Evolutionary conservation across 2,888 invertebrate genomes (phyloP).

Genomic region (Anticlea derivata): DNA sequence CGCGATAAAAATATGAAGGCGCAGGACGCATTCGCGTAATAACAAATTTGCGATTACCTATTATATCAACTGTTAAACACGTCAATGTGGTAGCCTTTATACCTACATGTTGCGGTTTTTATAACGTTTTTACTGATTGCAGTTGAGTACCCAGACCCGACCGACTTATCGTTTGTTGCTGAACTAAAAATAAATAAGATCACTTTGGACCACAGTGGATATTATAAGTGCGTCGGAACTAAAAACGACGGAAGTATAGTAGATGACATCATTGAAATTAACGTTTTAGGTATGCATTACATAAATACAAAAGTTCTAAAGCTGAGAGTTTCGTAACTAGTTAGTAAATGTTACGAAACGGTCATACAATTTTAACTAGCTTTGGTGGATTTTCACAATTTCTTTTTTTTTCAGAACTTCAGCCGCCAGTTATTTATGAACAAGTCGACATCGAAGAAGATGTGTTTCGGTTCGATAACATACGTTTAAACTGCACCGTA

Average conservation of each 20-base stretch:
- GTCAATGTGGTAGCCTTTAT: too few species aligned
- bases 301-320: too few species aligned
- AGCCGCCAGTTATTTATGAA: conserved; percentile 45
- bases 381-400: neutral
- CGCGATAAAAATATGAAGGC: too few species aligned
- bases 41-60: too few species aligned
- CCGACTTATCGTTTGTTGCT: conserved; percentile 54
- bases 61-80: too few species aligned
- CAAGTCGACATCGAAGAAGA: conserved; percentile 46
- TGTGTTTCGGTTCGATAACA: conserved; percentile 46
- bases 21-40: too few species aligned
- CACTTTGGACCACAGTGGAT: conserved; percentile 50
- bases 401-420: conserved; percentile 42
- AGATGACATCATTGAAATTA: conserved; percentile 45
- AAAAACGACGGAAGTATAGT: conserved; percentile 38
- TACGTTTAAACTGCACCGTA: conserved; percentile 78
- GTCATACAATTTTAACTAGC: too few species aligned
- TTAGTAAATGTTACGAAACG: too few species aligned
- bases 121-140: conserved; percentile 31
- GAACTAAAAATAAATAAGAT: conserved; percentile 55
- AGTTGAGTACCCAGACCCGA: conserved; percentile 46
- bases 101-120: neutral
- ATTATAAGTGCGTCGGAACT: conserved; percentile 57
- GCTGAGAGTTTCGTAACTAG: too few species aligned
- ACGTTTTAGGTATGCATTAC: conserved; percentile 56